These are phyloP conservation scores for Listronotus bonariensis DNA, from an alignment of 1,140 invertebrate genomes.

Conservation along the genomic window DNA sequence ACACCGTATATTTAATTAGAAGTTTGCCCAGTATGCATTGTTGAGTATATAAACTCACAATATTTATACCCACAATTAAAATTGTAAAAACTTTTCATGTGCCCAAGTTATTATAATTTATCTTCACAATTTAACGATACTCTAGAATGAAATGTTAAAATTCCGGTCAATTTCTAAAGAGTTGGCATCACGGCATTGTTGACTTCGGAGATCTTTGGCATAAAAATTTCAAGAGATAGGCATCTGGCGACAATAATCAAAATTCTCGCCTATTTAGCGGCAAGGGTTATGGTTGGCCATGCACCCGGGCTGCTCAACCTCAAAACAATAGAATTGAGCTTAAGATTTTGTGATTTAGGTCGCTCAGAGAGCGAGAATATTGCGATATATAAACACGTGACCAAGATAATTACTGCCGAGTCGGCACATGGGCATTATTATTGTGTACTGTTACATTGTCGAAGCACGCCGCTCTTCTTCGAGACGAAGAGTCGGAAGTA, in stretches of 20 bases:
- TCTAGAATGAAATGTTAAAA: too few species aligned
- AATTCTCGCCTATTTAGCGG: conserved; percentile 12
- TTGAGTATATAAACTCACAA: too few species aligned
- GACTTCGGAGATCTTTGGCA: conserved; percentile 12
- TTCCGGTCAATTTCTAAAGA: not conserved
- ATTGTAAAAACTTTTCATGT: too few species aligned
- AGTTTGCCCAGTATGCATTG: too few species aligned
- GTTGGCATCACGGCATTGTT: conserved; percentile 16
- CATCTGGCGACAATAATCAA: conserved; percentile 29
- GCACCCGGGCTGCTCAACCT: conserved; percentile 4
- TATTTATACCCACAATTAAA: too few species aligned
- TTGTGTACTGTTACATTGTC: conserved; percentile 33
- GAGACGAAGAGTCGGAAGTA: conserved; percentile 25
- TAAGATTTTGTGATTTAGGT: not conserved
- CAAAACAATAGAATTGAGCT: conserved; percentile 2
- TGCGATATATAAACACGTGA: conserved; percentile 30
- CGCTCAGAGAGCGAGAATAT: conserved; percentile 13
- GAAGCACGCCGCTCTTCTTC: conserved; percentile 19
- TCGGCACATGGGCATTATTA: conserved; percentile 28
- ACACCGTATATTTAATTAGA: too few species aligned
- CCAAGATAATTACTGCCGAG: conserved; percentile 29
- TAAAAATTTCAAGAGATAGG: conserved; percentile 31
- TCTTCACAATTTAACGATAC: too few species aligned
- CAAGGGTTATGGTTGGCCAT: not conserved
- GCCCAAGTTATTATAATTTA: too few species aligned